phyloP scores from a whole-genome alignment of 2,113 vertebrate species.

The Drymodes brunneopygia region DNA sequence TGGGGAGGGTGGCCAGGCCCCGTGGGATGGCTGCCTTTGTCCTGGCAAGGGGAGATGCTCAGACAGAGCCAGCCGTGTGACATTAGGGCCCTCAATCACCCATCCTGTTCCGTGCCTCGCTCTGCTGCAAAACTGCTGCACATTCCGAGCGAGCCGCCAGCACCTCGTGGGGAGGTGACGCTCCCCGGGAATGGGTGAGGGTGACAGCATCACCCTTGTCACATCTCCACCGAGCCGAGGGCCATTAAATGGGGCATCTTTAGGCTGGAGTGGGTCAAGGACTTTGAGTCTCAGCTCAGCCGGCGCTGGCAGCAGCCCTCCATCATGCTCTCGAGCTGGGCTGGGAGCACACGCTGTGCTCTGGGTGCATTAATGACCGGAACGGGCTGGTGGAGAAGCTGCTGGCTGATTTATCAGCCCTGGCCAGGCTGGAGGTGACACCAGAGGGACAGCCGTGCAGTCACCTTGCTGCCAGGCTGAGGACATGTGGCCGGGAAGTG shows the following conservation, averaged over 20 bases:
- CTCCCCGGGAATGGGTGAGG: neutral
- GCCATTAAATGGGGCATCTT: neutral
- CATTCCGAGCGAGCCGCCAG: accelerated
- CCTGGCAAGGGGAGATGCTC: neutral
- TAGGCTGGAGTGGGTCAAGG: neutral
- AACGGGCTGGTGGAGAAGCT: neutral
- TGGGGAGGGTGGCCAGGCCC: neutral
- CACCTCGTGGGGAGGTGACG: accelerated
- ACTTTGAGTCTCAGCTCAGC: accelerated
- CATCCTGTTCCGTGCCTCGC: accelerated
- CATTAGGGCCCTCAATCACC: neutral
- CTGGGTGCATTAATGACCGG: neutral
- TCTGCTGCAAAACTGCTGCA: neutral
- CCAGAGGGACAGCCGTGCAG: neutral
- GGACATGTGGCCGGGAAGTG: accelerated
- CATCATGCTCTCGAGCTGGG: neutral
- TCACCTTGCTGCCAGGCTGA: neutral
- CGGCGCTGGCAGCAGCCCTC: neutral
- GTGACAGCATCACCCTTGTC: neutral
- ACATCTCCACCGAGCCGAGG: accelerated
- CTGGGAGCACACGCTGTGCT: neutral
- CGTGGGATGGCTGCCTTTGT: accelerated
- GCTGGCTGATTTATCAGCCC: neutral
- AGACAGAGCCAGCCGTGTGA: accelerated
- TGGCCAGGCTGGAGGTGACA: neutral